Evolutionary conservation across 2,797 vertebrate genomes (phyloP).

Genomic region (Apogon hyalosoma): DNA sequence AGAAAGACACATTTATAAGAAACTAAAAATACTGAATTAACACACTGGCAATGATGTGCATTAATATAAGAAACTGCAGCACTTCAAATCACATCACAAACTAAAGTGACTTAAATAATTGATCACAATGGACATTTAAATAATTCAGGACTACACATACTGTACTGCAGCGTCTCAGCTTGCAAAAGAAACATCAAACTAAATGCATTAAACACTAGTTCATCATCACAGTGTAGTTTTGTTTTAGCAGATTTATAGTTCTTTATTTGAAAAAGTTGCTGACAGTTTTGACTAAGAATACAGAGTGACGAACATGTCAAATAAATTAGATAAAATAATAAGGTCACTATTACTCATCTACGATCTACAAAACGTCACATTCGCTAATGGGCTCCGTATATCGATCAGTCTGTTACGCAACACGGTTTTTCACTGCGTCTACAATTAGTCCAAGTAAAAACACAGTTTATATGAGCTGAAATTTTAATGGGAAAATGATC

Average conservation of each 20-base stretch:
- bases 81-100: conserved; percentile 73
- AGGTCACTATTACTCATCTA: neutral
- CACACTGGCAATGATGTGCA: neutral
- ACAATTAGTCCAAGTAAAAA: conserved; percentile 64
- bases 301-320: neutral
- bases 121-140: conserved; percentile 60
- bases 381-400: neutral
- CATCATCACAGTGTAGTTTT: neutral
- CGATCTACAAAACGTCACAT: neutral
- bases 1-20: conserved; percentile 24
- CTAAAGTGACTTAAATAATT: conserved; percentile 72
- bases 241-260: neutral
- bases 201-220: conserved; percentile 5
- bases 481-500: conserved; percentile 78
- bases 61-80: conserved; percentile 8
- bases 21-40: conserved; percentile 2
- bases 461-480: conserved; percentile 70
- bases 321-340: neutral
- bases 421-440: conserved; percentile 46
- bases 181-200: conserved; percentile 18
- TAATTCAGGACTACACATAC: conserved; percentile 66
- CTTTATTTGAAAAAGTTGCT: neutral
- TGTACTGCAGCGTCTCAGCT: conserved; percentile 7
- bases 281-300: neutral
- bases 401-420: conserved; percentile 39